phyloP scores from a whole-genome alignment of 2,113 vertebrate genomes.

The Mormyrus iriodes region DNA sequence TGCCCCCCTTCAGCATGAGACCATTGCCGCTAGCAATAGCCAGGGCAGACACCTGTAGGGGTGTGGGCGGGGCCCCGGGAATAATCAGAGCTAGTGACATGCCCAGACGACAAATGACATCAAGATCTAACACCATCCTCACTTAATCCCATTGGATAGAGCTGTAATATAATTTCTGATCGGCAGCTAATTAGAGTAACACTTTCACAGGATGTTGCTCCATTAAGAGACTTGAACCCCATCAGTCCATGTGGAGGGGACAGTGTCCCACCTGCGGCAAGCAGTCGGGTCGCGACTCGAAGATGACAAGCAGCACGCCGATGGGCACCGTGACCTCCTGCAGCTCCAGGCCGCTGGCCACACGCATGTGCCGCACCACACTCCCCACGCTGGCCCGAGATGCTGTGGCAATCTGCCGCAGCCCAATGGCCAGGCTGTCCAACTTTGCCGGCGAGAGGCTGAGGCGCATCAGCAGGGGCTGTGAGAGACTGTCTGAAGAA shows the following conservation, averaged over 20 bases:
- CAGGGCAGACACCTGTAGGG: conserved; percentile 82
- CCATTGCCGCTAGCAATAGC: conserved; percentile 94
- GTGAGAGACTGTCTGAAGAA: conserved; percentile 71
- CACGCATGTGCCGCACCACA: conserved; percentile 75
- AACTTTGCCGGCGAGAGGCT: conserved; percentile 85
- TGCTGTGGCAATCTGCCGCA: conserved; percentile 84
- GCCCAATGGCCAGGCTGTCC: conserved; percentile 89
- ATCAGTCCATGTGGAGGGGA: neutral
- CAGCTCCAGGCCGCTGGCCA: conserved; percentile 86
- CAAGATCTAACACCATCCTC: neutral
- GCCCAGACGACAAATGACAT: neutral
- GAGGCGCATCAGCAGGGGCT: conserved; percentile 77
- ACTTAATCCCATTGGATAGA: neutral
- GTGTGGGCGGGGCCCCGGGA: neutral
- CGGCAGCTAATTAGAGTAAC: neutral
- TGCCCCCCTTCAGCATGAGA: conserved; percentile 88
- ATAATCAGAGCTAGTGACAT: neutral
- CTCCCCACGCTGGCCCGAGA: conserved; percentile 82
- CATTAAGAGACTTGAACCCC: neutral
- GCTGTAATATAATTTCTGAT: neutral
- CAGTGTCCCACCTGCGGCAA: conserved; percentile 78
- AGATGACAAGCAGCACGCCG: conserved; percentile 93
- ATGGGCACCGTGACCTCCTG: conserved; percentile 97
- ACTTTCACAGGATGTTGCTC: neutral
- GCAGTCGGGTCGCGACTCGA: conserved; percentile 95